These are phyloP conservation scores for Zootoca vivipara DNA, from an alignment of 2,113 vertebrate species.

Conservation along the genomic window DNA sequence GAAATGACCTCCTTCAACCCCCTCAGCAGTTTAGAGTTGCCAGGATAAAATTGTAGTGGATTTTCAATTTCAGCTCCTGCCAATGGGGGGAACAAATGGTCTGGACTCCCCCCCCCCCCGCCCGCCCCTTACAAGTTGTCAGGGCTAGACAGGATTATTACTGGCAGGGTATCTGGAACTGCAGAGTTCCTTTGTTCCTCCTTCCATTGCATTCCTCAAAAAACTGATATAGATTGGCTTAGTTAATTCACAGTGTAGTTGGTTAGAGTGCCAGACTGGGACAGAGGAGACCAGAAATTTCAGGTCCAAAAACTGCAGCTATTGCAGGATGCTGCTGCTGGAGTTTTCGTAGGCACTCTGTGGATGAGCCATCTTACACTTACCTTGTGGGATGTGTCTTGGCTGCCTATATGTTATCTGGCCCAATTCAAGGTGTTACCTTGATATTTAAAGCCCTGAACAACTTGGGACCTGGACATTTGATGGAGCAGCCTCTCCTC, in stretches of 20 bases:
- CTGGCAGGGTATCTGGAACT: background rate
- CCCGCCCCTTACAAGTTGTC: background rate
- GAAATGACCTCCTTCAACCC: constrained; percentile 34
- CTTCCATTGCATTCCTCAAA: background rate
- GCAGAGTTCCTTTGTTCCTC: background rate
- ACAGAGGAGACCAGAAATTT: background rate
- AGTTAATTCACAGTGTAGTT: background rate
- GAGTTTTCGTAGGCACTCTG: too few species aligned
- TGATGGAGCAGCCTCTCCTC: too few species aligned
- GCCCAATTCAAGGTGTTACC: background rate
- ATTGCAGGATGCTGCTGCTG: too few species aligned
- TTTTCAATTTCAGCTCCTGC: constrained; percentile 41
- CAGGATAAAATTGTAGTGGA: constrained; percentile 34
- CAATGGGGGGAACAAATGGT: constrained; percentile 26
- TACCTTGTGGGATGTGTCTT: background rate
- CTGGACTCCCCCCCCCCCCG: background rate
- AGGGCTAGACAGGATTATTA: constrained; percentile 28
- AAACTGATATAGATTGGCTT: background rate
- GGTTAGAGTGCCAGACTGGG: background rate
- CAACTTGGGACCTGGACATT: too few species aligned
- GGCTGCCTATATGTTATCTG: background rate
- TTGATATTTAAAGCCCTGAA: too few species aligned
- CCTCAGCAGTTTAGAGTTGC: constrained; percentile 27
- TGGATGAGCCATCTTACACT: too few species aligned
- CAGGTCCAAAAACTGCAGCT: background rate